A percentile compares a stretch with the other conserved stretches of the same genome.
phyloP scores from a whole-genome alignment of 2,888 invertebrate genomes.

The Hyposoter dolosus region DNA sequence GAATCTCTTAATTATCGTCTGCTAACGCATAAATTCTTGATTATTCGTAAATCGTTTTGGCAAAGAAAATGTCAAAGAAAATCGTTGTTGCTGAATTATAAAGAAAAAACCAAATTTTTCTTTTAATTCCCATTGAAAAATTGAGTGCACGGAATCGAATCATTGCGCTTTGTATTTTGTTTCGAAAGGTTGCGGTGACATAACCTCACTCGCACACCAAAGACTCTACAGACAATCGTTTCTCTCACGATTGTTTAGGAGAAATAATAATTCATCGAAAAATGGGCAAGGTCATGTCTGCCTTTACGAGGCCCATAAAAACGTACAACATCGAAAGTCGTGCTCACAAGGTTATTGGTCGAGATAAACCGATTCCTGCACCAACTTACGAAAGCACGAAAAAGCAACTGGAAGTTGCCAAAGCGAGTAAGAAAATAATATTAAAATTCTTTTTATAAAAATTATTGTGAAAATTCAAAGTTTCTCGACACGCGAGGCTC shows the following conservation, averaged over 20 bases:
- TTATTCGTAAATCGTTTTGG: background rate
- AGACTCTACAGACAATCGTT: background rate
- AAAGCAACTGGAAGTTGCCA: constrained; percentile 88
- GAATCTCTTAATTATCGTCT: constrained; percentile 10
- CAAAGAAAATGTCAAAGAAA: background rate
- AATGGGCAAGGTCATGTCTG: constrained; percentile 90
- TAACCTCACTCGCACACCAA: constrained; percentile 29
- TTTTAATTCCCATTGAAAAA: background rate
- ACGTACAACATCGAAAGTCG: constrained; percentile 92
- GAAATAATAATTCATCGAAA: background rate
- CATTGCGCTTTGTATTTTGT: background rate
- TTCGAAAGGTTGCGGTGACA: constrained; percentile 4
- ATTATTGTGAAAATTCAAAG: background rate
- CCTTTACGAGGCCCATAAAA: constrained; percentile 87
- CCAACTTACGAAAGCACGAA: constrained; percentile 88
- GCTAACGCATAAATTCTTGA: background rate
- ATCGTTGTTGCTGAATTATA: background rate
- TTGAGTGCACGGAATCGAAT: background rate
- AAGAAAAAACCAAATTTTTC: background rate
- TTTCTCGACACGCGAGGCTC: background rate
- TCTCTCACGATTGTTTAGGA: background rate
- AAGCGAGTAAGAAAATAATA: constrained; percentile 83
- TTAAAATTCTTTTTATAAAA: background rate
- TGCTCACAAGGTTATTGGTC: constrained; percentile 89
- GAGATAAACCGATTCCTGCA: constrained; percentile 89